Conservation (phyloP, 1,140 invertebrate genomes). For the Philaenus spumarius region DNA sequence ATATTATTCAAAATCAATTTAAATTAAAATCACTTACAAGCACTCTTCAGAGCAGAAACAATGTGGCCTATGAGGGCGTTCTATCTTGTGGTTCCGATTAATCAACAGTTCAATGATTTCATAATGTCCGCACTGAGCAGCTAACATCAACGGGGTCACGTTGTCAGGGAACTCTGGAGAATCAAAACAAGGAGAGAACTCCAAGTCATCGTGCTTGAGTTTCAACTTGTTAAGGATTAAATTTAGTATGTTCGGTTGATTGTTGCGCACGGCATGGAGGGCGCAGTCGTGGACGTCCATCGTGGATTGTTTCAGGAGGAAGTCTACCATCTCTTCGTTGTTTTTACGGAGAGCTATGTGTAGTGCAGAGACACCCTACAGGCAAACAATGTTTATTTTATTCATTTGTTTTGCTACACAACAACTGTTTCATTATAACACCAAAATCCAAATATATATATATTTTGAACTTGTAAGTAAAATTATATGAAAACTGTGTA, state of each 20-base stretch:
- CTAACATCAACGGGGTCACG: slow-evolving; percentile 63
- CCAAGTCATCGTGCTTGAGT: neutral
- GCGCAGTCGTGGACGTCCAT: slow-evolving; percentile 49
- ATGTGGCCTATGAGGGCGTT: slow-evolving; percentile 53
- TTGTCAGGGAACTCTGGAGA: slow-evolving; percentile 54
- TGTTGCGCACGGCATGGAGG: slow-evolving; percentile 47
- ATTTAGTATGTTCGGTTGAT: slow-evolving; percentile 42
- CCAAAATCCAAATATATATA: too few relatives aligned
- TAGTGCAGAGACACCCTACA: slow-evolving; percentile 46
- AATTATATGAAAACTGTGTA: too few relatives aligned
- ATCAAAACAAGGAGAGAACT: slow-evolving; percentile 2
- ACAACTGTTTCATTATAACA: too few relatives aligned
- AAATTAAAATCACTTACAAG: slow-evolving; percentile 36
- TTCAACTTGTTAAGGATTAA: slow-evolving; percentile 43
- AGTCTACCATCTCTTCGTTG: slow-evolving; percentile 46
- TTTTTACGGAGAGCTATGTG: slow-evolving; percentile 46
- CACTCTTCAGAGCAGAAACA: slow-evolving; percentile 51
- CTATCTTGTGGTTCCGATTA: slow-evolving; percentile 45
- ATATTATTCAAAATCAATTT: too few relatives aligned
- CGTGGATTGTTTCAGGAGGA: slow-evolving; percentile 41
- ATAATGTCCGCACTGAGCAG: slow-evolving; percentile 61
- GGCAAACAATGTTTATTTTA: slow-evolving; percentile 9
- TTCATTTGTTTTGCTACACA: neutral
- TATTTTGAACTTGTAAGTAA: too few relatives aligned
- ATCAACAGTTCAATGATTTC: slow-evolving; percentile 60